Evolutionary conservation across 2,888 invertebrate species (phyloP).

Genomic region (Mythimna vitellina): DNA sequence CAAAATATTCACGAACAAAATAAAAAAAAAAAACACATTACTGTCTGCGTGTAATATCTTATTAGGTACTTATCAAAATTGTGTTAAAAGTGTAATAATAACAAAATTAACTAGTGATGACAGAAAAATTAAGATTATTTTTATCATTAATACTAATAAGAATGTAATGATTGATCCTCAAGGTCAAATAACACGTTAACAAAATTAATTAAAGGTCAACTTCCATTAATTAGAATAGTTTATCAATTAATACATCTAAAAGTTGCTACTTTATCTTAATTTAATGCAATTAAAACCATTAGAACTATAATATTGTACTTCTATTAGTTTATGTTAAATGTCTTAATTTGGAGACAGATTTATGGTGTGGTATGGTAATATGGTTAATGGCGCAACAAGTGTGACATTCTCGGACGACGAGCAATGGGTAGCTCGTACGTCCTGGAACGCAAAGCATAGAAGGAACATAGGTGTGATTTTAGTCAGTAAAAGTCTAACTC

Average conservation of each 20-base stretch:
- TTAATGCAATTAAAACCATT: slow-evolving; percentile 54
- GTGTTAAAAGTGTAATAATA: background rate
- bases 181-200: slow-evolving; percentile 51
- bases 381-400: too few species aligned
- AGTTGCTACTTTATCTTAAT: slow-evolving; percentile 61
- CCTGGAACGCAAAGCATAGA: too few species aligned
- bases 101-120: background rate
- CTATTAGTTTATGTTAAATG: slow-evolving; percentile 36
- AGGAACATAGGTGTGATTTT: too few species aligned
- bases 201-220: slow-evolving; percentile 58
- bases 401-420: too few species aligned
- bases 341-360: slow-evolving; percentile 36
- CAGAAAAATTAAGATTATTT: slow-evolving; percentile 7
- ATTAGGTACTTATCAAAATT: background rate
- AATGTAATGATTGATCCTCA: slow-evolving; percentile 57
- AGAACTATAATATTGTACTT: slow-evolving; percentile 37
- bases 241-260: slow-evolving; percentile 56
- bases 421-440: too few species aligned
- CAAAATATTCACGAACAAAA: too few species aligned
- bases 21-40: too few species aligned
- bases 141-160: slow-evolving; percentile 30
- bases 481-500: too few species aligned
- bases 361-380: slow-evolving; percentile 6
- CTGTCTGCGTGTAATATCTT: too few species aligned
- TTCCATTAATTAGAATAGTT: slow-evolving; percentile 62